Evolutionary conservation across 2,888 invertebrate genomes (phyloP).

Genomic region (Apotomis capreana): DNA sequence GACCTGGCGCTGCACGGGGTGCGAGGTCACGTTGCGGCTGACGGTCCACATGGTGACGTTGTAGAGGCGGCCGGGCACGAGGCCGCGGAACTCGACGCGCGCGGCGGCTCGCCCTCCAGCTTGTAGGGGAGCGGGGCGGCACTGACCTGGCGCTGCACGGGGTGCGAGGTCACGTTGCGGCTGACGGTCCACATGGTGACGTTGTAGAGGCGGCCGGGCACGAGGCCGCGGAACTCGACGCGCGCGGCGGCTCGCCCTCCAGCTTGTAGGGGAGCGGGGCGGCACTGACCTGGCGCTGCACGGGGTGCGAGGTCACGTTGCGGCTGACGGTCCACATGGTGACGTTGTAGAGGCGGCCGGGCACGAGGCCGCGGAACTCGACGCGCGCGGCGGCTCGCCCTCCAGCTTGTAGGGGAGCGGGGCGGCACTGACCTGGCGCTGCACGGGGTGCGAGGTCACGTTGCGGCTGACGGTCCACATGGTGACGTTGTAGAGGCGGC

Average conservation of each 20-base stretch:
- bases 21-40: slow-evolving; percentile 84
- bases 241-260: too few species aligned
- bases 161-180: background rate
- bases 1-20: too few species aligned
- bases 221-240: background rate
- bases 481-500: slow-evolving; percentile 90
- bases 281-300: background rate
- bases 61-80: too few species aligned
- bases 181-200: background rate
- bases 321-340: slow-evolving; percentile 92
- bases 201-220: background rate
- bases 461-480: slow-evolving; percentile 92
- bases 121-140: too few species aligned
- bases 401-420: too few species aligned
- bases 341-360: slow-evolving; percentile 90
- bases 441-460: slow-evolving; percentile 75
- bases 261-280: too few species aligned
- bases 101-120: too few species aligned
- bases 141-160: too few species aligned
- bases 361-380: slow-evolving; percentile 47
- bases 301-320: slow-evolving; percentile 43
- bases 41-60: too few species aligned
- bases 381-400: too few species aligned
- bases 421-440: too few species aligned
- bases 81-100: too few species aligned